phyloP scores from a whole-genome alignment of 2,797 vertebrate genomes.

The Okamejei kenojei region DNA sequence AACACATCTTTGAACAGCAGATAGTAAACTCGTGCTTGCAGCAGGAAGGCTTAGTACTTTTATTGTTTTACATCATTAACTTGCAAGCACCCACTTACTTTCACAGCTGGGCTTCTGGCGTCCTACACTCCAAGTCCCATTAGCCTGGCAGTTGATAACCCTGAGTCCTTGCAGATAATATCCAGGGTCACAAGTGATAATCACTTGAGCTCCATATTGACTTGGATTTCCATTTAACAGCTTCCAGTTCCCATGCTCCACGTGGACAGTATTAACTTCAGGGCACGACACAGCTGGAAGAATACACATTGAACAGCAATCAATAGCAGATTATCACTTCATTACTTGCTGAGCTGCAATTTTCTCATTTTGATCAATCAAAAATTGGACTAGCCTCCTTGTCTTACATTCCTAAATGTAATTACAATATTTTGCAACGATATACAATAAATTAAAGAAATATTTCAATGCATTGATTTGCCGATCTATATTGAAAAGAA shows the following conservation, averaged over 20 bases:
- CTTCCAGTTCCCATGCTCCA: slow-evolving; percentile 90
- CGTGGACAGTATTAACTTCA: slow-evolving; percentile 74
- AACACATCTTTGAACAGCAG: neutral
- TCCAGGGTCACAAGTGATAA: slow-evolving; percentile 91
- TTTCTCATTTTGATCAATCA: neutral
- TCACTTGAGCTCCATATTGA: slow-evolving; percentile 86
- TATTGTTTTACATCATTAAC: neutral
- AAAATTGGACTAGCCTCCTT: neutral
- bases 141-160: slow-evolving; percentile 83
- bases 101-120: slow-evolving; percentile 77
- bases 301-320: neutral
- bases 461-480: neutral
- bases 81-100: slow-evolving; percentile 63
- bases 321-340: neutral
- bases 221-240: slow-evolving; percentile 88
- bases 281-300: slow-evolving; percentile 78
- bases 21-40: neutral
- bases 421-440: neutral
- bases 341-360: neutral
- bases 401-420: neutral
- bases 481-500: neutral
- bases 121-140: slow-evolving; percentile 83
- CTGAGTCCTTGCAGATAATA: slow-evolving; percentile 90
- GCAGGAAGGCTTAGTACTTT: neutral
- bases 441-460: neutral